Conservation (phyloP, 30 jellyfish, hydroid and myxozoan genomes). For the Sanderia malayensis region DNA sequence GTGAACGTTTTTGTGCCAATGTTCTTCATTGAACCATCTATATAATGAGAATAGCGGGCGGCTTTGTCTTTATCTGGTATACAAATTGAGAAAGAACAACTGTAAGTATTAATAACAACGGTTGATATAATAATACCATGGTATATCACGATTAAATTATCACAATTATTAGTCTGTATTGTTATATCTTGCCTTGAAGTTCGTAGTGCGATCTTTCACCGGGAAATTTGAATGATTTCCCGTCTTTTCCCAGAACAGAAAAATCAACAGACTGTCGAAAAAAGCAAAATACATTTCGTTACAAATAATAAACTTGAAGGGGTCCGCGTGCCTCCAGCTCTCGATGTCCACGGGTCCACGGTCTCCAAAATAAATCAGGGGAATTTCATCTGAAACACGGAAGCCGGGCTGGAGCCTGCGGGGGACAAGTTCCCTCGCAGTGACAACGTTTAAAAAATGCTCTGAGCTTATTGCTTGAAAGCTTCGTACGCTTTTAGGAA, state of each 20-base stretch:
- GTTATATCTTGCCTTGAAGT: constrained; percentile 17
- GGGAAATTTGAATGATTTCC: constrained; percentile 6
- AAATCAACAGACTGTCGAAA: constrained; percentile 41
- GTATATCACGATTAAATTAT: background rate
- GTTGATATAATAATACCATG: background rate
- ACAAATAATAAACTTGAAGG: too few relatives aligned
- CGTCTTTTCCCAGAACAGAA: constrained; percentile 29
- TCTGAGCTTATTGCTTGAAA: background rate
- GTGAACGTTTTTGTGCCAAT: constrained; percentile 71
- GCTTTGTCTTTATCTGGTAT: constrained; percentile 2
- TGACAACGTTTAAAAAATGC: too few relatives aligned
- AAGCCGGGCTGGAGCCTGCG: too few relatives aligned
- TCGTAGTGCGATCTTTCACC: constrained; percentile 67
- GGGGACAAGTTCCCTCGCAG: too few relatives aligned
- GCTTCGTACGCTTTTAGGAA: background rate
- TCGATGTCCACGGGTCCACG: too few relatives aligned
- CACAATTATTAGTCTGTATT: background rate
- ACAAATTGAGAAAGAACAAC: too few relatives aligned
- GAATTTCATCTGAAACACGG: too few relatives aligned
- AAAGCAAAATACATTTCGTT: background rate
- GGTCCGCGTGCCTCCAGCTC: too few relatives aligned
- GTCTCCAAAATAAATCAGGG: too few relatives aligned
- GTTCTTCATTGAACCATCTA: constrained; percentile 69
- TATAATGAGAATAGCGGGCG: constrained; percentile 44
- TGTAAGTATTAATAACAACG: too few relatives aligned